Percentiles rank a stretch among this genome's conserved stretches.
These are phyloP conservation scores for Poecilia velifera DNA, from an alignment of 2,797 vertebrate species.

Conservation along the genomic window DNA sequence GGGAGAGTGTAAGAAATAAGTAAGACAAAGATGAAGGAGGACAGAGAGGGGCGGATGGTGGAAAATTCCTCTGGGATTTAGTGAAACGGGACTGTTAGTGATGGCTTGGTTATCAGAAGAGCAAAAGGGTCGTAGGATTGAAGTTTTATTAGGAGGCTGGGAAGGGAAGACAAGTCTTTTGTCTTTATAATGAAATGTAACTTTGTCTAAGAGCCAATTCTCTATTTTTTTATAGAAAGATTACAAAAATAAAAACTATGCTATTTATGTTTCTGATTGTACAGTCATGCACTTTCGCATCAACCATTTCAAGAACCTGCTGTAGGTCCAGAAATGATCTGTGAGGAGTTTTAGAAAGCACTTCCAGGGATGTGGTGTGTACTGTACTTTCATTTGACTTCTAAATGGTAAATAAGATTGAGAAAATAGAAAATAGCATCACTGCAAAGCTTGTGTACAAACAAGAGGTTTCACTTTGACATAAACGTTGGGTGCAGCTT, in stretches of 20 bases:
- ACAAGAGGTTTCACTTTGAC: background rate
- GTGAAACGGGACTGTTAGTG: conserved; percentile 33
- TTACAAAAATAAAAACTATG: background rate
- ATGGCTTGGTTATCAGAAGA: conserved; percentile 31
- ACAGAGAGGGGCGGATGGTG: conserved; percentile 37
- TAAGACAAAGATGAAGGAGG: conserved; percentile 43
- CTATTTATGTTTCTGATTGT: background rate
- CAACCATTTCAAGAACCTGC: background rate
- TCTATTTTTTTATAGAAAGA: background rate
- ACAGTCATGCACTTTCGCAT: background rate
- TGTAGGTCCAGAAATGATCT: background rate
- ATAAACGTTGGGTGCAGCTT: background rate
- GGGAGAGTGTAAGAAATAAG: conserved; percentile 41
- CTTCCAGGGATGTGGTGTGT: background rate
- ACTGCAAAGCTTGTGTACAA: background rate
- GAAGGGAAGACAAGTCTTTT: conserved; percentile 7
- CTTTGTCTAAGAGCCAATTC: conserved; percentile 7
- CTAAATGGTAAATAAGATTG: background rate
- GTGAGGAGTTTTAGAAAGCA: background rate
- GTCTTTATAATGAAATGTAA: background rate
- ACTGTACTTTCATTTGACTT: background rate
- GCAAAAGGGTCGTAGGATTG: background rate
- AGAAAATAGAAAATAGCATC: background rate
- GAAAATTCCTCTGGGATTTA: conserved; percentile 58
- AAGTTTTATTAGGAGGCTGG: conserved; percentile 9